A percentile compares a stretch with the other conserved stretches of the same genome.
Conservation (phyloP, 2,113 vertebrate genomes). For the Psilopsiagon aurifrons region DNA sequence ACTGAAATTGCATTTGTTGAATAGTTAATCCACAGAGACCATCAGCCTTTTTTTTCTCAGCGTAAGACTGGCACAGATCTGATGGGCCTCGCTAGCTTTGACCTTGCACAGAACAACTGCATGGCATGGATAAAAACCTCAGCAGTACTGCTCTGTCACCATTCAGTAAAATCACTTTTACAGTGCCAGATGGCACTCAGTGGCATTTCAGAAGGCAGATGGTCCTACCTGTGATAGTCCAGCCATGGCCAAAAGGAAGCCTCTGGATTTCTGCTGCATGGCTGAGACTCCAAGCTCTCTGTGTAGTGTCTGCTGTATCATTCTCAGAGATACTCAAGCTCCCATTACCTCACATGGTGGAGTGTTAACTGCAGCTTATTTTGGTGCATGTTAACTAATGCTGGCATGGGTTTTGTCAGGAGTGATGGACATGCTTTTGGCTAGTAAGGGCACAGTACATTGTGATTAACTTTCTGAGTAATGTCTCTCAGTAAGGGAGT, state of each 20-base stretch:
- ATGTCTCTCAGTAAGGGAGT: background rate
- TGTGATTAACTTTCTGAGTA: conserved; percentile 14
- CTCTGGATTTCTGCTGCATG: background rate
- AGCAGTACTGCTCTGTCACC: fast-evolving
- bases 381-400: background rate
- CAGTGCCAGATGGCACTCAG: fast-evolving
- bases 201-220: background rate
- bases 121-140: fast-evolving
- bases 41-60: background rate
- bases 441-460: background rate
- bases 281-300: background rate
- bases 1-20: background rate
- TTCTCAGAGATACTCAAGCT: background rate
- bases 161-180: fast-evolving
- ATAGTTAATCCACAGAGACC: background rate
- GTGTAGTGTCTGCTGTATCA: fast-evolving
- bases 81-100: fast-evolving
- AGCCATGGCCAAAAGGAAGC: background rate
- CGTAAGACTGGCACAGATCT: background rate
- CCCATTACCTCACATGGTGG: fast-evolving
- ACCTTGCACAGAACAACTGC: fast-evolving
- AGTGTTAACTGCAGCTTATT: background rate
- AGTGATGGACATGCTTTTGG: background rate
- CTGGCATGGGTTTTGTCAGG: background rate
- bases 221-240: background rate